phyloP scores from a whole-genome alignment of 2,113 vertebrate species.

The Motacilla tschutschensis region DNA sequence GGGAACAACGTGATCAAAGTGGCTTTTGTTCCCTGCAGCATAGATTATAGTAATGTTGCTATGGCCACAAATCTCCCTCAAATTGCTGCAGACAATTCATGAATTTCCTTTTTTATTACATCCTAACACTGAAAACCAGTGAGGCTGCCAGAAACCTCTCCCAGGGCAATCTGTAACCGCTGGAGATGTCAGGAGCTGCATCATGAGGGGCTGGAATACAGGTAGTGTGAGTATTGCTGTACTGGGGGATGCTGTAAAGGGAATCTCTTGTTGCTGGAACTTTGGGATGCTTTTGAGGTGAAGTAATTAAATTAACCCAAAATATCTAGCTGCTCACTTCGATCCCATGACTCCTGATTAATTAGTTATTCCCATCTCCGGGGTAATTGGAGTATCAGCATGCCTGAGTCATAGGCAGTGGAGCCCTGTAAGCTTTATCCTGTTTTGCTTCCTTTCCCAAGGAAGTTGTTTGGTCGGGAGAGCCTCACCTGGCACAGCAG shows the following conservation, averaged over 20 bases:
- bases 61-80: slow-evolving; percentile 51
- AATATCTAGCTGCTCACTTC: not conserved
- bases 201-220: not conserved
- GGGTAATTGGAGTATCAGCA: not conserved
- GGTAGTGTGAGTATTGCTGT: not conserved
- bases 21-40: slow-evolving; percentile 29
- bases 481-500: not conserved
- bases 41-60: slow-evolving; percentile 46
- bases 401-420: not conserved
- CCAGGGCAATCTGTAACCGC: not conserved
- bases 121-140: not conserved
- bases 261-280: not conserved
- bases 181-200: not conserved
- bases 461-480: fast-evolving
- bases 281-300: not conserved
- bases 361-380: not conserved
- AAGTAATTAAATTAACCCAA: slow-evolving; percentile 21
- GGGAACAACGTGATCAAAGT: not conserved
- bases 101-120: slow-evolving; percentile 35
- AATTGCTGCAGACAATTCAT: slow-evolving; percentile 45
- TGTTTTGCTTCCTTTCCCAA: not conserved
- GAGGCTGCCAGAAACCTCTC: slow-evolving; percentile 3
- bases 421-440: not conserved
- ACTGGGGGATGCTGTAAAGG: not conserved
- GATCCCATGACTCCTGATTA: not conserved